phyloP scores from a whole-genome alignment of 2,797 vertebrate genomes.

The Rallus crepitans region DNA sequence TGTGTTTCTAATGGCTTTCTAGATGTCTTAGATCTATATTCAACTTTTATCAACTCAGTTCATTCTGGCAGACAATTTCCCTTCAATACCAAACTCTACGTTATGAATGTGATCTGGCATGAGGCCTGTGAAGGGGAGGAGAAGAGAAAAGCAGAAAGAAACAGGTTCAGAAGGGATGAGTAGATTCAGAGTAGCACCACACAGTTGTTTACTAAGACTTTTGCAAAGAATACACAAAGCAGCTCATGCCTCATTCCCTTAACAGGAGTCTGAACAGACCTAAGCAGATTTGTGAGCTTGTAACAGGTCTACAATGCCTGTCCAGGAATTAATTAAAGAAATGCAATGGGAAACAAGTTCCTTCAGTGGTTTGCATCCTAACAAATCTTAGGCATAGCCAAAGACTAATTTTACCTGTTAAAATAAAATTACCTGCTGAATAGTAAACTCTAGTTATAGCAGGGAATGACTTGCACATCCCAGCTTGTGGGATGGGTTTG shows the following conservation, averaged over 20 bases:
- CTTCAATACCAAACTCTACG: neutral
- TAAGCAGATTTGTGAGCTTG: neutral
- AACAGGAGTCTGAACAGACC: neutral
- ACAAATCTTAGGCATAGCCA: accelerated
- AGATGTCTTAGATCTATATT: neutral
- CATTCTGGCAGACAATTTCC: neutral
- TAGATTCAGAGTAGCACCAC: neutral
- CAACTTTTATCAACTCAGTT: neutral
- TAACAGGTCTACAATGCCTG: neutral
- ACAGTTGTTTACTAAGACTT: neutral
- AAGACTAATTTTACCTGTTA: neutral
- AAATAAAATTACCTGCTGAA: neutral
- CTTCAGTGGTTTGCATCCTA: neutral
- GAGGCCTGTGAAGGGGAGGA: neutral
- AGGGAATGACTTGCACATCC: neutral
- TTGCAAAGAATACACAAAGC: neutral
- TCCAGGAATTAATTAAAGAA: neutral
- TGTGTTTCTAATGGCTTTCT: neutral
- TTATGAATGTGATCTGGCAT: neutral
- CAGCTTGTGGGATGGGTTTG: neutral
- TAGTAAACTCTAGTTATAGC: neutral
- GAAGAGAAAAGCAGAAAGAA: neutral
- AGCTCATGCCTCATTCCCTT: neutral
- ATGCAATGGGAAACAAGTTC: neutral
- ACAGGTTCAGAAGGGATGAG: neutral